These are phyloP conservation scores for Nemotelus pantherinus DNA, from an alignment of 2,888 invertebrate species.

Conservation along the genomic window DNA sequence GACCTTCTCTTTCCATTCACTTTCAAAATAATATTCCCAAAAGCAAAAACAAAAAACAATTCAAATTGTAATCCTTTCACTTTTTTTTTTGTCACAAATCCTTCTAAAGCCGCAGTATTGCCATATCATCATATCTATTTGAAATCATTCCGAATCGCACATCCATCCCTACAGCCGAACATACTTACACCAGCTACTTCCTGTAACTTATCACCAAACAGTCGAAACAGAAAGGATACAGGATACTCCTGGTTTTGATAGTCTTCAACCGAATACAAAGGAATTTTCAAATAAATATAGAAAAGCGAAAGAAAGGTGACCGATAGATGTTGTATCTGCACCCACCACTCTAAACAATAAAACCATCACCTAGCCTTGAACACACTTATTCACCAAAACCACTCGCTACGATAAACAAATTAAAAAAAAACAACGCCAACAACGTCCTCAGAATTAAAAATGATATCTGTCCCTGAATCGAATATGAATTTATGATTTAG, in stretches of 20 bases:
- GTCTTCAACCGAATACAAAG: neutral
- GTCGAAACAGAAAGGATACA: constrained; percentile 5
- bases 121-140: constrained; percentile 29
- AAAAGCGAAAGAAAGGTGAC: neutral
- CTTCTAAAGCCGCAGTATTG: constrained; percentile 14
- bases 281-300: neutral
- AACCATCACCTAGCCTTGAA: neutral
- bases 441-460: constrained; percentile 36
- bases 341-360: too few species aligned
- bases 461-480: constrained; percentile 47
- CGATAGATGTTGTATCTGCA: too few species aligned
- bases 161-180: neutral
- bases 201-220: constrained; percentile 36
- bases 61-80: constrained; percentile 10
- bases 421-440: constrained; percentile 4
- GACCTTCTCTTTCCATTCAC: too few species aligned
- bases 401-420: neutral
- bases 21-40: too few species aligned
- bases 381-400: neutral
- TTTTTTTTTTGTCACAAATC: neutral
- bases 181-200: neutral
- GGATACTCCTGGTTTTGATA: neutral
- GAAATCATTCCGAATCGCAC: neutral
- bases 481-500: constrained; percentile 51
- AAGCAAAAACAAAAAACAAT: constrained; percentile 5